These are phyloP conservation scores for Philypnodon macrostomus DNA, from an alignment of 2,797 vertebrate species.

Conservation along the genomic window DNA sequence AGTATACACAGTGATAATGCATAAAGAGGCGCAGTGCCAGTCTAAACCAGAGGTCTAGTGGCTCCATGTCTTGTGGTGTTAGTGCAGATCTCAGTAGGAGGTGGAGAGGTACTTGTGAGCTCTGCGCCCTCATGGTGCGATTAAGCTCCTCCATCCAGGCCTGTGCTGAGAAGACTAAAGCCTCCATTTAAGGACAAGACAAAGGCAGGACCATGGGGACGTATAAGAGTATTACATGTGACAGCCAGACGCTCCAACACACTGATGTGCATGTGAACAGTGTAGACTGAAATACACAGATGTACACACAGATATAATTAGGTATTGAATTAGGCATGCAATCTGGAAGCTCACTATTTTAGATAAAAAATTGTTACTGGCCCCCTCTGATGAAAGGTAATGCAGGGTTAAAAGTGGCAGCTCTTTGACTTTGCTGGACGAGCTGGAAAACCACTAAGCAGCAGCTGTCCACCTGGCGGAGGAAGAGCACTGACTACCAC, in stretches of 20 bases:
- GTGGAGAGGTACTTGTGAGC: slow-evolving; percentile 71
- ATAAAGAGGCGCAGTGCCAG: slow-evolving; percentile 41
- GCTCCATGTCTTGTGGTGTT: slow-evolving; percentile 68
- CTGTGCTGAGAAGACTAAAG: slow-evolving; percentile 69
- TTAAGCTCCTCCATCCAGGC: slow-evolving; percentile 76
- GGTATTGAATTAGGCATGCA: not conserved
- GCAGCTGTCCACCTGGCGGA: slow-evolving; percentile 94
- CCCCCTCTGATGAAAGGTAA: slow-evolving; percentile 37
- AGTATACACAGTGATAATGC: slow-evolving; percentile 4
- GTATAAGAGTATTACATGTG: slow-evolving; percentile 71
- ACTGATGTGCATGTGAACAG: not conserved
- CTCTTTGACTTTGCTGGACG: slow-evolving; percentile 78
- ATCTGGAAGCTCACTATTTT: too few relatives aligned
- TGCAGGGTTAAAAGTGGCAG: slow-evolving; percentile 75
- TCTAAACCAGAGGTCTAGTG: slow-evolving; percentile 65
- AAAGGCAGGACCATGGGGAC: slow-evolving; percentile 74
- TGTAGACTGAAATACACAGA: not conserved
- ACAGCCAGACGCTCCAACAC: slow-evolving; percentile 50
- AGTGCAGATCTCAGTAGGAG: slow-evolving; percentile 70
- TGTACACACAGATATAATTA: not conserved
- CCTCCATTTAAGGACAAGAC: slow-evolving; percentile 87
- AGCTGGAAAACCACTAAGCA: slow-evolving; percentile 82
- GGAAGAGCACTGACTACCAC: slow-evolving; percentile 69
- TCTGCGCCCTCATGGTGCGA: slow-evolving; percentile 80
- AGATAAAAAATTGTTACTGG: not conserved